These are phyloP conservation scores for Varanus salvator DNA, from an alignment of 2,113 vertebrate species.

Conservation along the genomic window DNA sequence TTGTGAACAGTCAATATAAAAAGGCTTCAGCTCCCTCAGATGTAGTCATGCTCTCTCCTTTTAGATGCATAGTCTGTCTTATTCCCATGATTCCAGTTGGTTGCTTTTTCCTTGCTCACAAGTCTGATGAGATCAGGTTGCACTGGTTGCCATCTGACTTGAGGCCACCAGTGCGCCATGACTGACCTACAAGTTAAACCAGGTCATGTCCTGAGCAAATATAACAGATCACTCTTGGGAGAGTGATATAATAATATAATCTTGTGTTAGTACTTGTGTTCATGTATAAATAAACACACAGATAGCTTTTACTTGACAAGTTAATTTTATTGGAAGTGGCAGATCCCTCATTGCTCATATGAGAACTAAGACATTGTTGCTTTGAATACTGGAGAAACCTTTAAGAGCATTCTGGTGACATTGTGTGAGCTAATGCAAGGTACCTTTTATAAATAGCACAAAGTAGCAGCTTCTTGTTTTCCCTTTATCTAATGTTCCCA, in stretches of 20 bases:
- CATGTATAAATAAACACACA: background rate
- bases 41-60: background rate
- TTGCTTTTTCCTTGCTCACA: background rate
- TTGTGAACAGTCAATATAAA: background rate
- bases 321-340: constrained; percentile 75
- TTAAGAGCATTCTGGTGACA: constrained; percentile 52
- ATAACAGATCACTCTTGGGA: background rate
- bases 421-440: constrained; percentile 54
- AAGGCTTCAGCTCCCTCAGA: background rate
- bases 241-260: background rate
- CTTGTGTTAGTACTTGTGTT: background rate
- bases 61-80: background rate
- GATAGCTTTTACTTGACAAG: constrained; percentile 15
- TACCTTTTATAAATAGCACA: constrained; percentile 63
- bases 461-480: constrained; percentile 42
- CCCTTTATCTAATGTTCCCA: constrained; percentile 38
- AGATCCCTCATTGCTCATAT: constrained; percentile 60
- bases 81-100: background rate
- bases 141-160: background rate
- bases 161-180: background rate
- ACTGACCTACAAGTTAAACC: background rate
- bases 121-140: background rate
- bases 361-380: constrained; percentile 61
- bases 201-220: background rate
- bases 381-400: constrained; percentile 49